Conservation (phyloP, 1,140 invertebrate genomes). For the Diorhabda elongata region DNA sequence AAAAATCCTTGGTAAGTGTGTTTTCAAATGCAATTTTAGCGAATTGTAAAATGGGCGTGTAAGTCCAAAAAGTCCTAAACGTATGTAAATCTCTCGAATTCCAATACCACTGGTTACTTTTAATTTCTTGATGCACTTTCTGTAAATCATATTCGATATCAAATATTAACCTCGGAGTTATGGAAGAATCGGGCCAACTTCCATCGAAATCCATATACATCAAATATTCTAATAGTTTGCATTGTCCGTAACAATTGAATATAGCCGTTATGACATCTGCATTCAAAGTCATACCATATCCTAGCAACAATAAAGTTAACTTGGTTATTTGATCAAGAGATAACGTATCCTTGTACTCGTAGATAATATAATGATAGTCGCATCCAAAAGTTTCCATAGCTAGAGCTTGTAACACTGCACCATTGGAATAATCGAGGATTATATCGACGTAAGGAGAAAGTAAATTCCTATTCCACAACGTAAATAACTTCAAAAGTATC, state of each 20-base stretch:
- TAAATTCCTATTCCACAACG: neutral
- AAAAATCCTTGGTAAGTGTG: no score
- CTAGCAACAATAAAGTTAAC: neutral
- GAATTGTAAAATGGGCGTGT: no score
- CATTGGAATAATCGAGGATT: neutral
- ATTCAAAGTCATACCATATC: neutral
- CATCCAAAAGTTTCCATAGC: neutral
- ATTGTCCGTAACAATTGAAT: no score
- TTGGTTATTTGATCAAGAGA: neutral
- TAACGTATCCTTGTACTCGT: neutral
- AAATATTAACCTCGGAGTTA: conserved; percentile 4
- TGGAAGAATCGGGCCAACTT: neutral
- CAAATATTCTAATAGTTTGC: no score
- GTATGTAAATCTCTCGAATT: no score
- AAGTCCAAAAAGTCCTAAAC: no score
- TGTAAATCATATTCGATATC: neutral
- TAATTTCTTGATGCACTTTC: no score
- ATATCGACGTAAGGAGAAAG: neutral
- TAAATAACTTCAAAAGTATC: no score
- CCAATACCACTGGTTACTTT: no score
- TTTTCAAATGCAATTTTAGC: no score
- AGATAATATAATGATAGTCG: neutral
- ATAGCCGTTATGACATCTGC: no score
- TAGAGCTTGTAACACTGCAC: neutral
- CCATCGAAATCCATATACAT: neutral